Evolutionary conservation across 2,797 vertebrate species (phyloP).

Genomic region (Sebastes reedi): DNA sequence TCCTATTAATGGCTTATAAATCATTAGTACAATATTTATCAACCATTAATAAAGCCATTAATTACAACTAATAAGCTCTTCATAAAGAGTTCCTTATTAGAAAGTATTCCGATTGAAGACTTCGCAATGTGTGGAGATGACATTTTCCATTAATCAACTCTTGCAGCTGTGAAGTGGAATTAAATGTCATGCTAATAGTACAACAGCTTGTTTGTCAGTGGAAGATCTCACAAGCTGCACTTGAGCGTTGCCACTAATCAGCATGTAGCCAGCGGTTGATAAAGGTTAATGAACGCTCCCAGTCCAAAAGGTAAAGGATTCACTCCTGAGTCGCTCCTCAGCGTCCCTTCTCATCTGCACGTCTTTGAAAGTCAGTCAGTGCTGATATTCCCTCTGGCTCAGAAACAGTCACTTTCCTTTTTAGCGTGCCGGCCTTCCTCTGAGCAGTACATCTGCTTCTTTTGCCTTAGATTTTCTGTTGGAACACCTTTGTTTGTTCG

Average conservation of each 20-base stretch:
- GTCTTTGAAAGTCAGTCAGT: not conserved
- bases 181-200: not conserved
- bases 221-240: constrained; percentile 3
- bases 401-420: not conserved
- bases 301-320: not conserved
- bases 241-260: not conserved
- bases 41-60: not conserved
- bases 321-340: not conserved
- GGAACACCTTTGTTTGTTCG: not conserved
- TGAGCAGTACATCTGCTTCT: not conserved
- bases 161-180: not conserved
- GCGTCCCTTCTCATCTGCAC: not conserved
- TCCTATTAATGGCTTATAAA: not conserved
- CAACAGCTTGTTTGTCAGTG: not conserved
- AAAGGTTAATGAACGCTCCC: not conserved
- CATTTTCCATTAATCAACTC: not conserved
- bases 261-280: not conserved
- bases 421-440: not conserved
- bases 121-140: not conserved
- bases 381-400: constrained; percentile 18
- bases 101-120: not conserved
- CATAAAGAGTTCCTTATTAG: not conserved
- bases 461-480: not conserved
- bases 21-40: not conserved
- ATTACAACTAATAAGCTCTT: constrained; percentile 1